Conservation (phyloP, 1,140 invertebrate genomes). For the Anoplophora glabripennis region DNA sequence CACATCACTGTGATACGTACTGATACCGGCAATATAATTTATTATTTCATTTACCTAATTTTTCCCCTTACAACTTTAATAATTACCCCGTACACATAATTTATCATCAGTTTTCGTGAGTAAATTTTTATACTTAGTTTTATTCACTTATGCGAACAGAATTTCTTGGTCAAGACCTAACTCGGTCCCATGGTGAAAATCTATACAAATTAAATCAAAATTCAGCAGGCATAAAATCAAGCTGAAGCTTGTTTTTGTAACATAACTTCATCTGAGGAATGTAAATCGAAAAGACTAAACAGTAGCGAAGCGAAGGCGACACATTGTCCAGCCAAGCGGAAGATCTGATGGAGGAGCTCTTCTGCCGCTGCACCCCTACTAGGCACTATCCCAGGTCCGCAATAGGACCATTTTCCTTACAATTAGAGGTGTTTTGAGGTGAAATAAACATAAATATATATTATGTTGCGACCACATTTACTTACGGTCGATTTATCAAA, state of each 20-base stretch:
- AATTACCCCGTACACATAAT: neutral
- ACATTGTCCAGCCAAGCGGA: constrained; percentile 38
- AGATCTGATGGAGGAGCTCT: constrained; percentile 36
- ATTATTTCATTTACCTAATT: no score
- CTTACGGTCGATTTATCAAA: no score
- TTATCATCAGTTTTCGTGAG: neutral
- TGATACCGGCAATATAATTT: neutral
- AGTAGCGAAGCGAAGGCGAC: constrained; percentile 45
- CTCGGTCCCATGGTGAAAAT: no score
- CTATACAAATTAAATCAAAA: neutral
- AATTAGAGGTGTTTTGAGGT: neutral
- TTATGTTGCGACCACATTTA: neutral
- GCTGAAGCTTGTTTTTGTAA: constrained; percentile 40
- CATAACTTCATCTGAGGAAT: constrained; percentile 43
- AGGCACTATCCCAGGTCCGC: constrained; percentile 15
- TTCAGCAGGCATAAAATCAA: constrained; percentile 28
- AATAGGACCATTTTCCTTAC: neutral
- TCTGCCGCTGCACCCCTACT: constrained; percentile 22
- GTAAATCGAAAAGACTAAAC: constrained; percentile 46
- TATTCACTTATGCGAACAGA: neutral
- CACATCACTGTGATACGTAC: neutral
- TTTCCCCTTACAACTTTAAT: neutral
- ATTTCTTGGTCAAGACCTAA: constrained; percentile 15
- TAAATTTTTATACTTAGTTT: neutral
- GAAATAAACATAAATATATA: neutral